Evolutionary conservation across 2,888 invertebrate genomes (phyloP), one percentile per base, ranked within the genome.

Genomic region (Sinotaia quadrata): DNA sequence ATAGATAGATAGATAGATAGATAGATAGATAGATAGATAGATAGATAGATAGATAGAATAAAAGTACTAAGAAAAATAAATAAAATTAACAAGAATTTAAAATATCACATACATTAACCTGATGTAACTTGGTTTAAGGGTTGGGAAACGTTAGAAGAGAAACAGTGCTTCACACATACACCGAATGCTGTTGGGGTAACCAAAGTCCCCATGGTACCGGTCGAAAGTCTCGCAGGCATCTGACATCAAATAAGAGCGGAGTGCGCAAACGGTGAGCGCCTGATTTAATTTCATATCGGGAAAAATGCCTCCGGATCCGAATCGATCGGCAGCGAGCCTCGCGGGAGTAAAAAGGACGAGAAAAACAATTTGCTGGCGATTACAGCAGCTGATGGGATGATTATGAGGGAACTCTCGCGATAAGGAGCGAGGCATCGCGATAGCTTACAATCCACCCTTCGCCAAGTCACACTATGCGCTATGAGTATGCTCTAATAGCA

Each of bases 311-410:
- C 8, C 54, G 10, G 24, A 8, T 8, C 54, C 0, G 4, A 8
- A 54, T 54, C 54, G 54, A 54, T 24, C 52, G 21, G 27, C 54
- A 18, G 18, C 4, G 27, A 24, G 54, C 27, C 54, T 54, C 24
- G 54, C 54, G 54, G 54, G 54, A 54, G 27, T 18, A 31, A 54
- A 54, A 31, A 31, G 54, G 54, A 54, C 54, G 54, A 54, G 54
- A 31, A 54, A 54, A 54, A 54, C 54, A 54, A 54, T 54, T 54
- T 54, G 54, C 27, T 29, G 54, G 54, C 54, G 54, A 54, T 54
- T 54, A 54, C 54, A 54, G 54, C 54, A 54, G 54, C 27, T 54
- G 54, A 54, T 54, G 54, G 54, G 1, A 54, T 54, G 21, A 54
- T 54, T 54, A 54, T 54, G 54, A 54, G 33, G 21, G 4, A n/a